Evolutionary conservation across 2,113 vertebrate species (phyloP).

Genomic region (Hipposideros armiger): DNA sequence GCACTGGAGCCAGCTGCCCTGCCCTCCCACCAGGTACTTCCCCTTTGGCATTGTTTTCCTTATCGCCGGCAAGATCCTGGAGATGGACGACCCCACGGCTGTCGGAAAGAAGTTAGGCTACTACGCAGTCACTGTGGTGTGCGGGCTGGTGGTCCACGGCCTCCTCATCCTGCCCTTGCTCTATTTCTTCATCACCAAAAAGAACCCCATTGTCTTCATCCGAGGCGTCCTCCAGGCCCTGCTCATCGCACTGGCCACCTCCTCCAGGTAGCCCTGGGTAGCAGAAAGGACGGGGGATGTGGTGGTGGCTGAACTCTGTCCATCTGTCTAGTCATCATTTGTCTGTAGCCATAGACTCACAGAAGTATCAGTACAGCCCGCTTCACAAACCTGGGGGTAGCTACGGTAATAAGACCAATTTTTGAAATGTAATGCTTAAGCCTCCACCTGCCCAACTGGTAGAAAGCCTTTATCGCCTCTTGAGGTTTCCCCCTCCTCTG

Average conservation of each 20-base stretch:
- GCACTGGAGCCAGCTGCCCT: background rate
- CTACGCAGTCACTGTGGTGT: conserved; percentile 96
- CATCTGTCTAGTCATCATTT: background rate
- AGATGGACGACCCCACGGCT: conserved; percentile 97
- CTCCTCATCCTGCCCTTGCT: conserved; percentile 96
- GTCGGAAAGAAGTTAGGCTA: conserved; percentile 98
- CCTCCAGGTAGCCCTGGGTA: conserved; percentile 90
- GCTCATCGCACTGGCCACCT: conserved; percentile 97
- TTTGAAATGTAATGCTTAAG: background rate
- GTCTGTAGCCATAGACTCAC: background rate
- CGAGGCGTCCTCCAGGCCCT: conserved; percentile 97
- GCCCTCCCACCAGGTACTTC: conserved; percentile 92
- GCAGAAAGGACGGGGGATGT: background rate
- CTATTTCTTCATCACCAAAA: conserved; percentile 98
- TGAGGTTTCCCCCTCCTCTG: background rate
- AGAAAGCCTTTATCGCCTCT: background rate
- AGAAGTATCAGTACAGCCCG: background rate
- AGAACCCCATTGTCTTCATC: conserved; percentile 98
- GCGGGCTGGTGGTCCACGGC: conserved; percentile 95
- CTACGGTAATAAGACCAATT: background rate
- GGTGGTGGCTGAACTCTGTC: background rate
- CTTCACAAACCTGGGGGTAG: background rate
- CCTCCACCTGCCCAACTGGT: background rate
- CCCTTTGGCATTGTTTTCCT: conserved; percentile 98
- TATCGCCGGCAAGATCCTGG: conserved; percentile 98